Percentiles rank a stretch among this genome's conserved stretches.
Evolutionary conservation across 2,113 vertebrate genomes (phyloP).

Genomic region (Butorides virescens): DNA sequence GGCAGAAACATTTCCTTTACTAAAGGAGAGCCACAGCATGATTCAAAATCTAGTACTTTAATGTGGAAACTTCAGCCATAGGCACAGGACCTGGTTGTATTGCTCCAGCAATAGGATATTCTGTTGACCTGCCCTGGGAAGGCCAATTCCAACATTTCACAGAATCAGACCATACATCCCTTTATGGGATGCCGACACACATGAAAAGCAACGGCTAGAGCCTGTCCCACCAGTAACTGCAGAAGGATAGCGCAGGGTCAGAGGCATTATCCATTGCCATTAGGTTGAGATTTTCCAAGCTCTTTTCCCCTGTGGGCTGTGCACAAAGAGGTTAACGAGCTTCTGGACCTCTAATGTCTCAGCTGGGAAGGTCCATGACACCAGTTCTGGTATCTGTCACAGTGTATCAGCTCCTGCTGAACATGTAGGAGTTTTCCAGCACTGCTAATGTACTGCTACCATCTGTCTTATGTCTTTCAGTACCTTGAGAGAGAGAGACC

Average conservation of each 20-base stretch:
- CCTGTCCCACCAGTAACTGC: background rate
- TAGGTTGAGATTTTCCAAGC: background rate
- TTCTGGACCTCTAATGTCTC: background rate
- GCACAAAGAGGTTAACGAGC: background rate
- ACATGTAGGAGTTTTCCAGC: background rate
- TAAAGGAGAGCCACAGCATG: background rate
- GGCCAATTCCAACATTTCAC: background rate
- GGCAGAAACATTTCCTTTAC: background rate
- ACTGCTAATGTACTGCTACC: background rate
- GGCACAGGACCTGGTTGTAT: background rate
- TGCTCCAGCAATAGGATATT: background rate
- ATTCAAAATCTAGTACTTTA: background rate
- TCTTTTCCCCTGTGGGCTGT: background rate
- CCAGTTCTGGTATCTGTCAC: background rate
- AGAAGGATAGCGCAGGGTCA: background rate
- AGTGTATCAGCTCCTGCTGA: background rate
- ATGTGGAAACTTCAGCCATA: background rate
- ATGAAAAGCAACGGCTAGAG: background rate
- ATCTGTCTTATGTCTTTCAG: background rate
- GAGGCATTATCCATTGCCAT: background rate
- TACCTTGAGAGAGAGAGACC: background rate
- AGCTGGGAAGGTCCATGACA: background rate
- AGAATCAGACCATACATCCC: background rate
- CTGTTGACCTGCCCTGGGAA: background rate
- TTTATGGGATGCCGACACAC: background rate